Evolutionary conservation across 2,888 invertebrate genomes (phyloP).

Genomic region (Rutpela maculata): DNA sequence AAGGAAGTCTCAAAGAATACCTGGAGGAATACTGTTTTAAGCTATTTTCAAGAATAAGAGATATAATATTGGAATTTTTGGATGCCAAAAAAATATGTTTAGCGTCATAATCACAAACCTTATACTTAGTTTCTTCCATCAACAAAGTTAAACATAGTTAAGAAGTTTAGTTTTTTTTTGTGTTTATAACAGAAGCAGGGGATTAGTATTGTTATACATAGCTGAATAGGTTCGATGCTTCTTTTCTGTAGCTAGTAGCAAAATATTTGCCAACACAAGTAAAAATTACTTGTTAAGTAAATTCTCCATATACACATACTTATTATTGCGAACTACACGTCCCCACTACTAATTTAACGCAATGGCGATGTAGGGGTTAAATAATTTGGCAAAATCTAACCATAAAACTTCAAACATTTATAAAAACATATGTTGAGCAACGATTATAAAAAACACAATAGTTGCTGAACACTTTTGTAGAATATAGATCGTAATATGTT

Average conservation of each 20-base stretch:
- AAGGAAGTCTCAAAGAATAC: no score
- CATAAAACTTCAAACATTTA: constrained; percentile 69
- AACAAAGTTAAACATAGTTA: no score
- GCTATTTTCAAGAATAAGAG: no score
- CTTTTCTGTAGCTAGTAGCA: constrained; percentile 13
- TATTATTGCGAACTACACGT: constrained; percentile 72
- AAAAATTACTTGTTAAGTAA: constrained; percentile 45
- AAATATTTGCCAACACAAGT: constrained; percentile 40
- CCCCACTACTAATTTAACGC: constrained; percentile 67
- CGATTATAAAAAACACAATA: constrained; percentile 52
- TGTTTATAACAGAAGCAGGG: no score
- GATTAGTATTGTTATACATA: no score
- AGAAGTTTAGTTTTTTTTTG: no score
- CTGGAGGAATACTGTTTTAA: no score
- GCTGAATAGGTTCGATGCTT: background rate
- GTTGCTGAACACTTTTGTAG: constrained; percentile 49
- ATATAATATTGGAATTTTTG: no score
- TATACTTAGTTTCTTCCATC: no score
- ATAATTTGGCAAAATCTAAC: constrained; percentile 66
- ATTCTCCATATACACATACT: constrained; percentile 51
- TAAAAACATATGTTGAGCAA: constrained; percentile 56
- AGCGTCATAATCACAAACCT: no score
- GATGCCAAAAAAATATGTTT: no score
- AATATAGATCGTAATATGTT: constrained; percentile 57
- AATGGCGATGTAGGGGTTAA: constrained; percentile 65